Base-by-base conservation (phyloP, 1,140 invertebrate species). In the Drosophila watanabei region DNA sequence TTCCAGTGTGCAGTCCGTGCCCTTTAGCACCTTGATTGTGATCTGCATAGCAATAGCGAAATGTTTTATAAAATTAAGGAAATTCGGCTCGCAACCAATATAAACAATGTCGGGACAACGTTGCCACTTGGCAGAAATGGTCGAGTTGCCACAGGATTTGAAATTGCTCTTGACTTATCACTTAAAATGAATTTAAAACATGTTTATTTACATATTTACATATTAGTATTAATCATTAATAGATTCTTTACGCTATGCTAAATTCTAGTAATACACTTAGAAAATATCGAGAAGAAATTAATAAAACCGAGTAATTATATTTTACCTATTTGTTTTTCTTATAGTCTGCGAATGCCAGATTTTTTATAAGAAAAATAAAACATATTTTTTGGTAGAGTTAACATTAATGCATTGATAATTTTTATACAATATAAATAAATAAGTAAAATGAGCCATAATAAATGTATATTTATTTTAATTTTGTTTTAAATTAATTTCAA, bases 1-100 rank as follows among this genome's bases (percentile, higher is more conserved):
- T 18, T 94, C 93, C 10, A 94, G 78, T 2, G 91, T 80, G 70
- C 93, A 94, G 77, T 93, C 94, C 54, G 93, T 90, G 49, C 94
- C 94, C 90, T 94, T 94, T 7, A 94, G 82, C 32, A 94, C 93
- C 85, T 94, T 94, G 62, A 94, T 92, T 72, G 92, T 93, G 51
- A 94, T 88, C 79, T 94, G 93, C 94, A 94, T 94, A 75, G 49
- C 56, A 61, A 48, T 45, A 30, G 13, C 39, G 6, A 51, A 20
- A 41, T 35, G 2, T 20, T 32, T n/a, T 9, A 41, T 43, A 48
- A 63, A 64, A 54, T 52, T 51, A 58, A 56, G 8, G 8, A 64
- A 79, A 37, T 62, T 49, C 11, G 35, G 14, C 52, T 45, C 54
- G 20, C 63, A 75, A 62, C 73, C 75, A 82, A 82, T 75, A 79